Evolutionary conservation across 2,797 vertebrate genomes (phyloP), one percentile per base, ranked within the genome.

Genomic region (Sebastiscus albofasciatus): DNA sequence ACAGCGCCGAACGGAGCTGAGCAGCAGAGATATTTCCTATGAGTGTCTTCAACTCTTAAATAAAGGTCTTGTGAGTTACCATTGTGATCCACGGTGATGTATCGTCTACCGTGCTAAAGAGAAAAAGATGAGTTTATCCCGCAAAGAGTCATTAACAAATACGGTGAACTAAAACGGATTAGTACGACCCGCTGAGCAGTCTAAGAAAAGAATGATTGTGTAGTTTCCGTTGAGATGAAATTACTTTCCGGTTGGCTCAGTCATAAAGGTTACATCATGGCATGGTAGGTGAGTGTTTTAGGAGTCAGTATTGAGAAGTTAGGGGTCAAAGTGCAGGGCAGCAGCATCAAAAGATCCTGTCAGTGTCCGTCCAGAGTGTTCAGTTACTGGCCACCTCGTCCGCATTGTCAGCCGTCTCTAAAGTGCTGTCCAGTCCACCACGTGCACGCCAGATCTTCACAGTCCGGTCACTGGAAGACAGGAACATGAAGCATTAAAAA

Each of bases 361-460:
- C n/a, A 60, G 73, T 42, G 62, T 92, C 89, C 80, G 70, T 89
- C 67, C 65, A 75, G 29, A 62, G 70, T 3, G 33, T 22, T 95
- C 89, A 95, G 92, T 85, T 95, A 83, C 92, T 94, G 58, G 92
- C 91, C 68, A 90, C 92, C 66, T 96, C 95, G 5, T 96, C 95
- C 0, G 64, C 77, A 29, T 85, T 89, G 78, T 95, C 95, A 1
- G 1, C 75, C 36, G 54, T 24, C 34, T 96, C 95, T 8, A 84
- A 62, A 76, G 82, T 85, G 90, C 83, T 82, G 80, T 99, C 98
- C 67, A 97, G 93, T 46, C 95, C 85, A 20, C 95, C 96, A 20
- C 96, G 96, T 13, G 96, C 96, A 69, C 97, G 97, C 98, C 98
- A 99, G 92, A 99, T 98, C 94, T 97, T 97, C 93, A 99, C 98